Evolutionary conservation across 2,888 invertebrate genomes (phyloP), one percentile per base, ranked within the genome.

Genomic region (Ischnura elegans): DNA sequence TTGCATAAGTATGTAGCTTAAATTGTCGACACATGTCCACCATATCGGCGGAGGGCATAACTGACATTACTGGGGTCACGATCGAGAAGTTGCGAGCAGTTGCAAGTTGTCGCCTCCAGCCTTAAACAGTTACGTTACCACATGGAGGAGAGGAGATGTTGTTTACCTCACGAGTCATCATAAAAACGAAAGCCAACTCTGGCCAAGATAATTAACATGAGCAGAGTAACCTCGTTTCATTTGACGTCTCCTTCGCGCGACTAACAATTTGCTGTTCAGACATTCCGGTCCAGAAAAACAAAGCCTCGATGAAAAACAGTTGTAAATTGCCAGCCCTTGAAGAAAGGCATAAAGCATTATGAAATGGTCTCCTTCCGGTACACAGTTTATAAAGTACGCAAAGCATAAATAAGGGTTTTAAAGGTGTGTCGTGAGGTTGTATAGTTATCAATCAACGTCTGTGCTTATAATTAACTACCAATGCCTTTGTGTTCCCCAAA

Each of bases 101-200:
- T 29, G 29, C 8, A 29, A n/a, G 5, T 36, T 76, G 76, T 36
- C 76, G 76, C 76, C 76, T 76, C 36, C 76, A 76, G 76, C 36
- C 8, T 36, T 36, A 13, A 76, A 76, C 76, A 76, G 76, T 76
- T 76, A 76, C 76, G 36, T 76, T 76, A 76, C 76, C 36, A 87
- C 42, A 42, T 43, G 25, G 87, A 10, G 13, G 55, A 42, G 25
- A 25, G 51, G 55, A 36, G 87, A 55, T 55, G 87, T 55, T 87
- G 87, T 87, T 87, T 87, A 87, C 87, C 87, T 87, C 55, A 51
- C n/a, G 55, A 51, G 42, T 42, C 55, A 55, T 55, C 87, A 87
- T 55, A 87, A 87, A 87, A 87, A 87, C 87, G 87, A 87, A 87
- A 87, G 55, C 87, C 87, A 55, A 55, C 87, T 51, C 55, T 43